Evolutionary conservation across 2,888 invertebrate species (phyloP), one percentile per base, ranked within the genome.

Genomic region (Octonoba sinensis): DNA sequence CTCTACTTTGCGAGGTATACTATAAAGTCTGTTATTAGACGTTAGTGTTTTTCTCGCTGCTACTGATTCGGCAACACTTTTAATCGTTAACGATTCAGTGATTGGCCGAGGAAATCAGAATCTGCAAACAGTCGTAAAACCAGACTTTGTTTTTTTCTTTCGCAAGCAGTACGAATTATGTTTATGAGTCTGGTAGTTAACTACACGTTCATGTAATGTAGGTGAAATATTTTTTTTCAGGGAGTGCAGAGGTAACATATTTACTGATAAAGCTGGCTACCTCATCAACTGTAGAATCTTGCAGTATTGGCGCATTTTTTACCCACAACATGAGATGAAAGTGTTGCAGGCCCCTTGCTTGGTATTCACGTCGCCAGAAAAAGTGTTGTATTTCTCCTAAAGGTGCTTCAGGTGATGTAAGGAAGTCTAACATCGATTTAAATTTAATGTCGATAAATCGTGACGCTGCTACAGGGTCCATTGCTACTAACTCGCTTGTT

Each of bases 291-390:
- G 49, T 20, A 12, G 15, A 20, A n/a, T 54, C 16, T 22, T 36
- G 12, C 20, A 69, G 22, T 1, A 69, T 27, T 22, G 51, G 54
- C n/a, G 51, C 69, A 11, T 24, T 24, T 13, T 69, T 36, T 22
- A 56, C n/a, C 69, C 51, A 69, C 8, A 69, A 27, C 56, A 54
- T 20, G 2, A 69, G 16, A 54, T 69, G 69, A 24, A 54, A 69
- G 24, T 56, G 69, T 54, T 69, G 69, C 18, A 27, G 16, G n/a
- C 69, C 22, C 18, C 69, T 20, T 3, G 54, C 18, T 54, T 69
- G 69, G 16, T 69, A 69, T 24, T 51, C 69, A 15, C 69, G 69
- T 8, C 69, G 47, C 69, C 54, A 54, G 51, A 49, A 47, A 15
- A 54, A 69, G 24, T 56, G 8, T 12, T 24, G 8, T 11, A 69